Evolutionary conservation across 2,797 vertebrate genomes (phyloP).

Genomic region (Spinus pinus): DNA sequence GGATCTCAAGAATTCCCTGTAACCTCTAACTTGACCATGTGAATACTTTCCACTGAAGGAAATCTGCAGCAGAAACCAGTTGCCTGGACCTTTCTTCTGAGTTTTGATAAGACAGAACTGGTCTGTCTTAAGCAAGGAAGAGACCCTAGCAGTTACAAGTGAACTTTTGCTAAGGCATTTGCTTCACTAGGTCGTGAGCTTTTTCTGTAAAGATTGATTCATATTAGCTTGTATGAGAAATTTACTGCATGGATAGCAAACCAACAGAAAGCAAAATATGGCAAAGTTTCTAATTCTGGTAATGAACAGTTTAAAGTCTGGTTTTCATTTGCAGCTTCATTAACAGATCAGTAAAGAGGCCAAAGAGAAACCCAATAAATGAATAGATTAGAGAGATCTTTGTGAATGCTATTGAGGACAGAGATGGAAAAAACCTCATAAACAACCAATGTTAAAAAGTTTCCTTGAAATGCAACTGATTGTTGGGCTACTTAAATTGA

Average conservation of each 20-base stretch:
- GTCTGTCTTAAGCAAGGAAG: neutral
- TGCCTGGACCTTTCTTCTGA: neutral
- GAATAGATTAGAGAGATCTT: neutral
- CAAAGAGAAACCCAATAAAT: neutral
- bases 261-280: neutral
- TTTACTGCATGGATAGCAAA: neutral
- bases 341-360: neutral
- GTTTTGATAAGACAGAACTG: neutral
- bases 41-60: neutral
- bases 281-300: neutral
- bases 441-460: neutral
- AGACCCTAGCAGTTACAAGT: neutral
- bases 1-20: neutral
- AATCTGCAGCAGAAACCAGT: neutral
- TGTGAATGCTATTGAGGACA: neutral
- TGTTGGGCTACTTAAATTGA: neutral
- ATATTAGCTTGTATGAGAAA: neutral
- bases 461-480: neutral
- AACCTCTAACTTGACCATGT: neutral
- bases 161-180: neutral
- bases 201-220: neutral
- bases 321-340: constrained; percentile 5
- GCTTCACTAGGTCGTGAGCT: neutral
- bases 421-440: neutral
- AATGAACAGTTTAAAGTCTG: neutral